Percentiles rank a stretch among this genome's conserved stretches.
Conservation (phyloP, 2,888 invertebrate genomes). For the Melinaea marsaeus region DNA sequence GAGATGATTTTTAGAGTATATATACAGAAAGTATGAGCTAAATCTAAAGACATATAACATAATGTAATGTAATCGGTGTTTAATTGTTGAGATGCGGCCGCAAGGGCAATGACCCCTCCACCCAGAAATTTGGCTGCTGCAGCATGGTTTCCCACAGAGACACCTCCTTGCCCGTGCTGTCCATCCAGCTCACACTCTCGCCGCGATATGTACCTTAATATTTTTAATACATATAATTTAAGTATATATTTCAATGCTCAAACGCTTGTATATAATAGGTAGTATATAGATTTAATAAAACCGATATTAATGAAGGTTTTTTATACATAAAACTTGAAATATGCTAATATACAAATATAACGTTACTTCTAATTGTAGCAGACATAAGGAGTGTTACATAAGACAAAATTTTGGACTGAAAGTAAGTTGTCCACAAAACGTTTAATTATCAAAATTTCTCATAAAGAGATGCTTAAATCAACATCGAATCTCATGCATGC, state of each 20-base stretch:
- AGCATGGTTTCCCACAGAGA: constrained; percentile 96
- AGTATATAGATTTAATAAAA: too few species aligned
- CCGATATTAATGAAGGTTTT: too few species aligned
- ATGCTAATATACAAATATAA: too few species aligned
- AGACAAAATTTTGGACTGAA: too few species aligned
- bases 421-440: too few species aligned
- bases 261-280: too few species aligned
- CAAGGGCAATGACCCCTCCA: constrained; percentile 93
- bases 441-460: too few species aligned
- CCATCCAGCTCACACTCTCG: constrained; percentile 95
- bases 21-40: constrained; percentile 2
- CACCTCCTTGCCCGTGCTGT: constrained; percentile 92
- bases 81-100: constrained; percentile 83
- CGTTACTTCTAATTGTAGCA: too few species aligned
- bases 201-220: constrained; percentile 89
- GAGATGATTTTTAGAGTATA: constrained; percentile 14
- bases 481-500: too few species aligned
- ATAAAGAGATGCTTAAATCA: too few species aligned
- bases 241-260: neutral
- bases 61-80: constrained; percentile 12
- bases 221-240: neutral
- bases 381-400: too few species aligned
- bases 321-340: too few species aligned
- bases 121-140: constrained; percentile 96
- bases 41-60: neutral